Evolutionary conservation across 1,140 invertebrate genomes (phyloP).

Genomic region (Ips typographus): DNA sequence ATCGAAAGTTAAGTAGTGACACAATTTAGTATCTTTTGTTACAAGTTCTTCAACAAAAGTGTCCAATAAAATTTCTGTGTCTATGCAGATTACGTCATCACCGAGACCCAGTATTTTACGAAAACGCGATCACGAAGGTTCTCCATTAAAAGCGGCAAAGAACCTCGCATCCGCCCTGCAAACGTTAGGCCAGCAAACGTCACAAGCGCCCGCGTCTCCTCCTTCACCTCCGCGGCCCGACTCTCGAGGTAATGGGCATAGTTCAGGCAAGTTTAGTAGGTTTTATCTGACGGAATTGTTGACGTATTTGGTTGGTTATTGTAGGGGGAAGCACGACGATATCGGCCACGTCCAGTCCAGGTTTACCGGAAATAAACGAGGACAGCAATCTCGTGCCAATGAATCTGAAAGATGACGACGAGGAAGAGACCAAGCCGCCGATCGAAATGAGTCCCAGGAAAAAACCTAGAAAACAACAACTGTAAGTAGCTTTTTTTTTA

Average conservation of each 20-base stretch:
- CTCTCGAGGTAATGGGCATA: slow-evolving; percentile 57
- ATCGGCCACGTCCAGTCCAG: slow-evolving; percentile 75
- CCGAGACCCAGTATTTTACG: slow-evolving; percentile 51
- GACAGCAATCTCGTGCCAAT: slow-evolving; percentile 55
- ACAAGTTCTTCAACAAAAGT: too few relatives aligned
- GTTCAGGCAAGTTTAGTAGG: slow-evolving; percentile 49
- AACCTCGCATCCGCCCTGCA: slow-evolving; percentile 53
- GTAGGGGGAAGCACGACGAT: slow-evolving; percentile 72
- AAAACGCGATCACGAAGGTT: slow-evolving; percentile 51
- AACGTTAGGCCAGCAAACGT: slow-evolving; percentile 39
- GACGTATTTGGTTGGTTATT: background rate
- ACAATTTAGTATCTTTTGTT: too few relatives aligned
- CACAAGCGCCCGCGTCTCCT: slow-evolving; percentile 53
- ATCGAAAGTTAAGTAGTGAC: too few relatives aligned
- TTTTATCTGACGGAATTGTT: background rate
- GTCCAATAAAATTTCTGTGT: too few relatives aligned
- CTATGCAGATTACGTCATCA: slow-evolving; percentile 48
- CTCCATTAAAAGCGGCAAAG: slow-evolving; percentile 48
- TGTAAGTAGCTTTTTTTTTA: slow-evolving; percentile 56
- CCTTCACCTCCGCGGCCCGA: slow-evolving; percentile 54
- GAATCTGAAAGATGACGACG: slow-evolving; percentile 47
- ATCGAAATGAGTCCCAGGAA: slow-evolving; percentile 65
- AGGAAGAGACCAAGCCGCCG: slow-evolving; percentile 45
- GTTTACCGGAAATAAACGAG: slow-evolving; percentile 64
- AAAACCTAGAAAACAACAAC: slow-evolving; percentile 73